Base-by-base conservation (phyloP, 2,888 invertebrate genomes). In the Neoitamus cyanurus region DNA sequence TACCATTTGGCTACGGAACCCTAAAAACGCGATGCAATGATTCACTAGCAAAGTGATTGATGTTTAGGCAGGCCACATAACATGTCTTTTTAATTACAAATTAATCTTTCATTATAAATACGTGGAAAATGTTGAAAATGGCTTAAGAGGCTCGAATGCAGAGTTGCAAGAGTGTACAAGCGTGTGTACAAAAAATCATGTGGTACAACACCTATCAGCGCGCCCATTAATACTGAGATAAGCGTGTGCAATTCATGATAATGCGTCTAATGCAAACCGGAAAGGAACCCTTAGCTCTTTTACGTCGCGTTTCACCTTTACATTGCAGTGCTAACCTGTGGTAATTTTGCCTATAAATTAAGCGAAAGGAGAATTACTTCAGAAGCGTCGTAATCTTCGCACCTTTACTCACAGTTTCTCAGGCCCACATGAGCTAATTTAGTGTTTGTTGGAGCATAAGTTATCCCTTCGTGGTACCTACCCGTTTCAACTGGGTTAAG, bases 201-300 rank as follows among this genome's bases (percentile, higher is more conserved):
- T 9, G 58, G 58, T 58, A 58, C 58, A 20, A 58, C 42, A 46
- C 58, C 58, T 58, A 58, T 58, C 58, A 58, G 58, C 58, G 7
- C 46, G 28, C n/a, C 82, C 31, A 82, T 82, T 69, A 82, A 82
- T 82, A 82, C 37, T 36, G 31, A 69, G 82, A 82, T 82, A 82
- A 82, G 37, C 48, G 25, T 69, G 30, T 36, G 82, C 69, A 69
- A 37, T 36, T 82, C 69, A 20, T 25, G 82, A 82, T 82, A 82
- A 82, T 82, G 69, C 69, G 36, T 37, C 82, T 82, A 69, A 82
- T 69, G 82, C n/a, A 82, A 69, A 82, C 68, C 82, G 82, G 82
- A 82, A 82, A 69, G 36, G n/a, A 82, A 42, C 69, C 82, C 82
- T 82, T 82, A 82, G 69, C 82, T 69, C 82, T 82, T 82, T 82